A percentile compares a stretch with the other conserved stretches of the same genome.
Evolutionary conservation across 2,113 vertebrate genomes (phyloP).

Genomic region (Spilogale gracilis): DNA sequence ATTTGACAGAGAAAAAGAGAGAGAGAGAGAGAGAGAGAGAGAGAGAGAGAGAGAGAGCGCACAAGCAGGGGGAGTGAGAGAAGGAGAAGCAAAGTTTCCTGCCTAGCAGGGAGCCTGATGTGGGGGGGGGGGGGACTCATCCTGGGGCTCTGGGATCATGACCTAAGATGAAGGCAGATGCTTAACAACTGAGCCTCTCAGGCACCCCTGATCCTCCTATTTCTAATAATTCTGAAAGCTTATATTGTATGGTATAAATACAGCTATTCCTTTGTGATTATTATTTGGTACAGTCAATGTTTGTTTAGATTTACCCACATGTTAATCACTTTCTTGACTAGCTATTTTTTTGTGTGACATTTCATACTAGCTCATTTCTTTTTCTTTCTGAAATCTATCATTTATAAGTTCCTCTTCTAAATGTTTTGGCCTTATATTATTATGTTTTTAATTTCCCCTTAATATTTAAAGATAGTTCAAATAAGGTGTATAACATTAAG

Average conservation of each 20-base stretch:
- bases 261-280: background rate
- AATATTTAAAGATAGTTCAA: background rate
- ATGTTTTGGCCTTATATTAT: background rate
- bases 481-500: background rate
- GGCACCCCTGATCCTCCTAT: background rate
- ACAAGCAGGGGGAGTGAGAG: no score
- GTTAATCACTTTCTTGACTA: background rate
- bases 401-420: slow-evolving; percentile 6
- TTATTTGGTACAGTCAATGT: background rate
- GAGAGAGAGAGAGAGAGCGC: no score
- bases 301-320: background rate
- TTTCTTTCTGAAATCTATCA: background rate
- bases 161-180: no score
- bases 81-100: no score
- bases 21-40: no score
- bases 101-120: no score
- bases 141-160: no score
- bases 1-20: no score
- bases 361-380: background rate
- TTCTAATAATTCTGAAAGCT: background rate
- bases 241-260: background rate
- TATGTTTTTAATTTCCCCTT: background rate
- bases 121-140: no score
- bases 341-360: background rate
- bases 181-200: no score